Conservation (phyloP, 2,113 vertebrate genomes). For the Embiotoca jacksoni region DNA sequence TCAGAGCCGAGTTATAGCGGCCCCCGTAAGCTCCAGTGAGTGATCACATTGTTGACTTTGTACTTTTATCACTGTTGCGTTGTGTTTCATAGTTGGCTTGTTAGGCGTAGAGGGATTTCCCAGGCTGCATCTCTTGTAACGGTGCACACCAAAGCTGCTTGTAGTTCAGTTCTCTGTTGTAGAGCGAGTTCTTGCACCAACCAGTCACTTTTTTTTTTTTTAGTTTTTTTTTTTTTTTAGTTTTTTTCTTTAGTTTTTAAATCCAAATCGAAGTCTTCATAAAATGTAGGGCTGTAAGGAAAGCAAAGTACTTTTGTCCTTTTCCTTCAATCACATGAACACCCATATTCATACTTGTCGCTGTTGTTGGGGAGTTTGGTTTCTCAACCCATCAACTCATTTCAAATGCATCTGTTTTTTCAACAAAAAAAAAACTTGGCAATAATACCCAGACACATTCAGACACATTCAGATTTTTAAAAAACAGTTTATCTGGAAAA, state of each 20-base stretch:
- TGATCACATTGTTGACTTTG: constrained; percentile 48
- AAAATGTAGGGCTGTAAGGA: constrained; percentile 75
- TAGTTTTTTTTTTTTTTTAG: too few species aligned
- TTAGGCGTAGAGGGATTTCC: constrained; percentile 38
- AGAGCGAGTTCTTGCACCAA: constrained; percentile 24
- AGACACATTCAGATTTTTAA: constrained; percentile 44
- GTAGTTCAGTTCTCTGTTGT: constrained; percentile 57
- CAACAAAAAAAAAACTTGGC: constrained; percentile 71
- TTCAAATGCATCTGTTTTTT: constrained; percentile 34
- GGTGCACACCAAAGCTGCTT: constrained; percentile 79
- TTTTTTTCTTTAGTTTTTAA: too few species aligned
- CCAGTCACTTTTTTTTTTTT: neutral
- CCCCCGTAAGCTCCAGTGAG: constrained; percentile 36
- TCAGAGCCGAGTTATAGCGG: constrained; percentile 38
- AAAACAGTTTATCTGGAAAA: constrained; percentile 52
- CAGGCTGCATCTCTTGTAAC: constrained; percentile 67
- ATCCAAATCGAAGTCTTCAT: constrained; percentile 45
- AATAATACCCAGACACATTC: constrained; percentile 79
- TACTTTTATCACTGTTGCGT: constrained; percentile 48
- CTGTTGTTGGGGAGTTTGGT: constrained; percentile 23
- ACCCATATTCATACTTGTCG: neutral
- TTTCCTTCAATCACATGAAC: constrained; percentile 62
- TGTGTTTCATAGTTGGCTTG: constrained; percentile 51
- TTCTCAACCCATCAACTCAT: constrained; percentile 24
- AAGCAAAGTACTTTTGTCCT: constrained; percentile 58